Base-by-base conservation (phyloP, 1,140 invertebrate genomes). In the Lordiphosa stackelbergi region DNA sequence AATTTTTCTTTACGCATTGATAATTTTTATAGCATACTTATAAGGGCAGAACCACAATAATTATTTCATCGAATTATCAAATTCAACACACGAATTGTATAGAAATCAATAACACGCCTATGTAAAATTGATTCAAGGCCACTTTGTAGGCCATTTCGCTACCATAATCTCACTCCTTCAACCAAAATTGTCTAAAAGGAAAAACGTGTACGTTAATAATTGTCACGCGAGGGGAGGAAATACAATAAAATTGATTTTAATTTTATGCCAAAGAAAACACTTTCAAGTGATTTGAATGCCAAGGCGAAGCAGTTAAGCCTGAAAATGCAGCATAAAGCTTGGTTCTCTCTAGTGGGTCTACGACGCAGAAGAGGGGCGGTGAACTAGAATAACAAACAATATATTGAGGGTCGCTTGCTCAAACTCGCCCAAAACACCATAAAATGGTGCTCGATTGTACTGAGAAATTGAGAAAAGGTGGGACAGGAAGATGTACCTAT, bases 181-280 rank as follows among this genome's bases (percentile, higher is more conserved):
- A 53, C 59, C 53, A 68, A 59, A 68, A 68, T 68, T 54, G 57
- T 55, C 69, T 73, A 66, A 79, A 69, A 79, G 52, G 61, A 34
- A 70, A 66, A 81, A 31, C 61, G 60, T 61, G 61, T 81, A 61
- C 60, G 36, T 37, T 36, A 52, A 53, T 53, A 60, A 75, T 59
- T 71, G 75, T 56, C 71, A 79, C 48, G 56, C 58, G 43, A 66
- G 34, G 28, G 42, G 11, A 35, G 43, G 11, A 31, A 45, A 45
- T 34, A 53, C 55, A 69, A 54, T 59, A 53, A 62, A 69, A 73
- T 73, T 60, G 65, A 71, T 65, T 65, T 62, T 51, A 59, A 72
- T 77, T 78, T 60, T 55, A 37, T 46, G 49, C 49, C 51, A 54
- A 58, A 49, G 53, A 54, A 63, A 58, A 57, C 45, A 58, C 53